Conservation (phyloP, 1,140 invertebrate species). For the Polypedilum pembai region DNA sequence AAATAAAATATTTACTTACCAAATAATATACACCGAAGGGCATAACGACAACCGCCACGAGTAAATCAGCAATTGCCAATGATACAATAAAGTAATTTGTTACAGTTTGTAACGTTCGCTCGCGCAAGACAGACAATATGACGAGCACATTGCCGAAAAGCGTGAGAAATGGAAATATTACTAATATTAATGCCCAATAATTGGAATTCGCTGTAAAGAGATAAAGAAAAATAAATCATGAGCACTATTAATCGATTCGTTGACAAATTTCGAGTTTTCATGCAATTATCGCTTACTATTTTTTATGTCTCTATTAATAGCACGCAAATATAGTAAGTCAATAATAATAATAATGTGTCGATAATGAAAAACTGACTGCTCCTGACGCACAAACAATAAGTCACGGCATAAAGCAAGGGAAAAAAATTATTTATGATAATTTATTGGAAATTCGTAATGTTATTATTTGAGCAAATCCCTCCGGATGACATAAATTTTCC, state of each 20-base stretch:
- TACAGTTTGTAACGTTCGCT: conserved; percentile 83
- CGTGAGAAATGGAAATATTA: conserved; percentile 87
- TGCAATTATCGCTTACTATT: too few relatives aligned
- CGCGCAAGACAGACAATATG: conserved; percentile 84
- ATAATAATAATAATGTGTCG: too few relatives aligned
- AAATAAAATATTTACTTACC: conserved; percentile 56
- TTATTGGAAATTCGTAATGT: too few relatives aligned
- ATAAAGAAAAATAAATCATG: background rate
- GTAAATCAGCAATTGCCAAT: conserved; percentile 90
- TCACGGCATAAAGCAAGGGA: too few relatives aligned
- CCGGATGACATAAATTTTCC: background rate
- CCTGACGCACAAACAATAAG: too few relatives aligned
- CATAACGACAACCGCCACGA: conserved; percentile 96
- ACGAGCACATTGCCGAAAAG: conserved; percentile 96
- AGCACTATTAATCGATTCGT: too few relatives aligned
- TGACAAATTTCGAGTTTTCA: too few relatives aligned
- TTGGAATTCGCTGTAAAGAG: conserved; percentile 49
- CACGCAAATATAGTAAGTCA: too few relatives aligned
- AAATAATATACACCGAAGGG: conserved; percentile 95
- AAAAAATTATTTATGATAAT: too few relatives aligned
- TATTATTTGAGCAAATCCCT: background rate
- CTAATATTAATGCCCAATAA: conserved; percentile 77
- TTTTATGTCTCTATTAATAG: too few relatives aligned
- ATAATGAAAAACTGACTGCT: too few relatives aligned
- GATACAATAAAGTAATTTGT: conserved; percentile 99